Conservation (phyloP, 2,113 vertebrate genomes). For the Physeter macrocephalus region DNA sequence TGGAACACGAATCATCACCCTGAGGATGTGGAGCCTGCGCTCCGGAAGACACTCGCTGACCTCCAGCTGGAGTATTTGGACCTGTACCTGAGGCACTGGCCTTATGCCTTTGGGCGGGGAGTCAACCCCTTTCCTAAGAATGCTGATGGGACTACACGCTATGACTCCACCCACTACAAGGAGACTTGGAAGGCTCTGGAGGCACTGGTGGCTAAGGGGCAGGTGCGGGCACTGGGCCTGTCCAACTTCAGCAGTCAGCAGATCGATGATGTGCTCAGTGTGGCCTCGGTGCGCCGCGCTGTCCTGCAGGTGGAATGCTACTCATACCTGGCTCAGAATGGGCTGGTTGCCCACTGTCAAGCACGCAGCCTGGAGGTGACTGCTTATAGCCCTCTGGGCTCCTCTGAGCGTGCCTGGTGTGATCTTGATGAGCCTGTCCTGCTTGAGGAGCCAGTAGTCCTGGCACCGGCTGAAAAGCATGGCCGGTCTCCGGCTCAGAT, state of each 20-base stretch:
- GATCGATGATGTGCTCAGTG: constrained; percentile 89
- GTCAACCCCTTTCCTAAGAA: constrained; percentile 89
- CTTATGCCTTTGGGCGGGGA: constrained; percentile 91
- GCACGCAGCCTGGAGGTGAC: constrained; percentile 89
- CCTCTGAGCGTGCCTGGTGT: constrained; percentile 92
- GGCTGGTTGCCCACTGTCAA: constrained; percentile 91
- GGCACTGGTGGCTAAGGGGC: constrained; percentile 91
- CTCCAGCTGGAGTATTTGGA: constrained; percentile 94
- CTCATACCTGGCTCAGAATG: constrained; percentile 92
- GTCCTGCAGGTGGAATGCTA: constrained; percentile 98
- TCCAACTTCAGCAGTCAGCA: constrained; percentile 97
- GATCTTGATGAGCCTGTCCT: constrained; percentile 91
- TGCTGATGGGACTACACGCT: constrained; percentile 87
- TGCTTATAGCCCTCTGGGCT: constrained; percentile 96
- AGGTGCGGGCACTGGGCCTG: constrained; percentile 92
- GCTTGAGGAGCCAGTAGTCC: constrained; percentile 87
- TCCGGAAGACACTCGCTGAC: constrained; percentile 90
- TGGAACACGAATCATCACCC: constrained; percentile 96
- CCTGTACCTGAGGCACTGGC: constrained; percentile 98
- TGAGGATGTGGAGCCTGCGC: constrained; percentile 91
- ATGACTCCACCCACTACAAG: constrained; percentile 91
- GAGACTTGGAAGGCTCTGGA: constrained; percentile 97
- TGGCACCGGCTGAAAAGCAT: constrained; percentile 88
- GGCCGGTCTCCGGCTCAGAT: constrained; percentile 92
- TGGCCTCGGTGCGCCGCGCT: constrained; percentile 90